These are phyloP conservation scores for Rhinoraja longicauda DNA, from an alignment of 2,797 vertebrate species.

Conservation along the genomic window DNA sequence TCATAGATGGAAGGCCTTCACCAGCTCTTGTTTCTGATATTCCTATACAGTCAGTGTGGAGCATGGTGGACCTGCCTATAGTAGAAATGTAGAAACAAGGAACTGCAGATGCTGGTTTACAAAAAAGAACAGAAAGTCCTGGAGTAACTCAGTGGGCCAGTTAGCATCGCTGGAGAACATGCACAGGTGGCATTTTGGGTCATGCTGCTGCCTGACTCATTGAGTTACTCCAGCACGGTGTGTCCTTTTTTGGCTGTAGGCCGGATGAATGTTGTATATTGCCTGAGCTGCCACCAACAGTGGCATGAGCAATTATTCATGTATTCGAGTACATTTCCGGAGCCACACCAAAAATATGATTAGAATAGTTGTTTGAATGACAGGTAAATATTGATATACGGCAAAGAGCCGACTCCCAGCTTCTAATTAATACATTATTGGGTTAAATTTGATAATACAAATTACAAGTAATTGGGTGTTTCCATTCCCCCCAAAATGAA, in stretches of 20 bases:
- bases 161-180: no score
- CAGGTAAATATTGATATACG: neutral
- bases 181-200: no score
- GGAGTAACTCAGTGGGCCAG: no score
- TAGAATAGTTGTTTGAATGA: neutral
- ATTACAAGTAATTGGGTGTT: neutral
- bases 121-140: no score
- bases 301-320: neutral
- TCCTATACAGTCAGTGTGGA: neutral
- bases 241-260: neutral
- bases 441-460: neutral
- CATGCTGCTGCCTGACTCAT: no score
- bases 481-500: neutral
- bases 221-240: no score
- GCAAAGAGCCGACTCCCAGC: neutral
- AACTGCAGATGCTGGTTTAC: no score
- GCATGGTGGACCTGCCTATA: neutral
- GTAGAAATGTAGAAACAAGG: no score
- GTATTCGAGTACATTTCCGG: neutral
- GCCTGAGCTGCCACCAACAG: neutral
- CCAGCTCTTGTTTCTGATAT: no score
- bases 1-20: no score
- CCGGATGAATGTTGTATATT: neutral
- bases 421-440: neutral
- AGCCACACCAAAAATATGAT: neutral